phyloP scores from a whole-genome alignment of 1,140 invertebrate species.

The Sminthurinus signatus region DNA sequence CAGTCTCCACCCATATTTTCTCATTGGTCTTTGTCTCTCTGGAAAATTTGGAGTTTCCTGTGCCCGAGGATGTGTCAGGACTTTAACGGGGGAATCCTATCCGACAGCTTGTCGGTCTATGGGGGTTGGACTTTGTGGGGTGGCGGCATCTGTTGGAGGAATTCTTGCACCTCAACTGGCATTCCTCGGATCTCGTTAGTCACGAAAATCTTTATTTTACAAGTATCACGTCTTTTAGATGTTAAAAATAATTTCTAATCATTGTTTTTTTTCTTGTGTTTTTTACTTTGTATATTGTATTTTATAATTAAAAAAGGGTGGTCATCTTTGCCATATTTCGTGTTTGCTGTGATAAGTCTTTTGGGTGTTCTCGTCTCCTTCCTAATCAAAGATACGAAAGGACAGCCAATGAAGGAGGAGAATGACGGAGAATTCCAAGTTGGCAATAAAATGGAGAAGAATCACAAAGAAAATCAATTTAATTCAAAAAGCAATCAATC shows the following conservation, averaged over 20 bases:
- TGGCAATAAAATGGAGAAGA: too few species aligned
- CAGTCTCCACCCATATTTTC: neutral
- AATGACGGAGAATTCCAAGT: too few species aligned
- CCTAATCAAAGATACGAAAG: slow-evolving; percentile 27
- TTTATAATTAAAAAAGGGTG: too few species aligned
- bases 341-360: slow-evolving; percentile 21
- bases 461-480: too few species aligned
- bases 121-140: slow-evolving; percentile 18
- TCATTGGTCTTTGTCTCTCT: slow-evolving; percentile 17
- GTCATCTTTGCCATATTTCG: slow-evolving; percentile 25
- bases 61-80: slow-evolving; percentile 2
- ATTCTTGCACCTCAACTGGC: slow-evolving; percentile 32
- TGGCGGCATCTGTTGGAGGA: slow-evolving; percentile 20
- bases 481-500: too few species aligned
- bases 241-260: neutral
- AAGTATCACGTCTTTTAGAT: neutral
- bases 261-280: neutral
- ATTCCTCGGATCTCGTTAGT: slow-evolving; percentile 22
- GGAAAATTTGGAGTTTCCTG: slow-evolving; percentile 15
- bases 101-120: slow-evolving; percentile 25
- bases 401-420: slow-evolving; percentile 22
- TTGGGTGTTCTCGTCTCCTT: slow-evolving; percentile 23
- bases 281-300: too few species aligned
- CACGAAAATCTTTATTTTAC: neutral
- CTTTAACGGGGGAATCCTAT: slow-evolving; percentile 23